Conservation (phyloP, 1,140 invertebrate genomes). For the Carcinoscorpius rotundicauda region DNA sequence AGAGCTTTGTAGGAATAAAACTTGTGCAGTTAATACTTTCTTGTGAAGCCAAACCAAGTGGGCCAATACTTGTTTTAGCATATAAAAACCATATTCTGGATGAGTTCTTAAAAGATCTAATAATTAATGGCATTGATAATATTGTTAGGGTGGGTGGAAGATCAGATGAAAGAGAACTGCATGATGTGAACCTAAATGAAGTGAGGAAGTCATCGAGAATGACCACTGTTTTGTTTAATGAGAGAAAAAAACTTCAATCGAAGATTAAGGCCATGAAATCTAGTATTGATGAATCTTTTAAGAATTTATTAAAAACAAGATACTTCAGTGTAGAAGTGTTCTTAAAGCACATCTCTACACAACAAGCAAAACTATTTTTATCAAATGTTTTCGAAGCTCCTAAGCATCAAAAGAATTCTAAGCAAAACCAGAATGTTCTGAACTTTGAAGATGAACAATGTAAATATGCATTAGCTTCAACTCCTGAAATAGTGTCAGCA, state of each 20-base stretch:
- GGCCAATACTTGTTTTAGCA: slow-evolving; percentile 63
- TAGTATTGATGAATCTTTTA: not conserved
- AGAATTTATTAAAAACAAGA: not conserved
- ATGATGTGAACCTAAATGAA: slow-evolving; percentile 8
- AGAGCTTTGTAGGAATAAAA: slow-evolving; percentile 53
- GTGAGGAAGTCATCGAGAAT: not conserved
- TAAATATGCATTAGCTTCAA: no score
- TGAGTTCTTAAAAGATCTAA: slow-evolving; percentile 62
- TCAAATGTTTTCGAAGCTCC: no score
- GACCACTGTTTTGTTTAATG: not conserved
- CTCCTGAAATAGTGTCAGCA: no score
- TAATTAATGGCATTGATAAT: slow-evolving; percentile 33
- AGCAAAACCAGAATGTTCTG: no score
- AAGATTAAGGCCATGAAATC: not conserved
- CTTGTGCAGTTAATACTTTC: slow-evolving; percentile 31
- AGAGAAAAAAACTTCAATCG: not conserved
- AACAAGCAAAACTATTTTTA: no score
- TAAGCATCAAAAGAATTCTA: no score
- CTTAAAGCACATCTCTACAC: not conserved
- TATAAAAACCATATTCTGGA: slow-evolving; percentile 82
- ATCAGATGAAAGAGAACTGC: slow-evolving; percentile 37
- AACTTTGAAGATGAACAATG: no score
- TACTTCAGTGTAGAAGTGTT: not conserved
- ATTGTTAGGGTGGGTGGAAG: slow-evolving; percentile 63
- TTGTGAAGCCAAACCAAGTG: not conserved